These are phyloP conservation scores for Xanthorhoe spadicearia DNA, from an alignment of 2,888 invertebrate genomes.

Conservation along the genomic window DNA sequence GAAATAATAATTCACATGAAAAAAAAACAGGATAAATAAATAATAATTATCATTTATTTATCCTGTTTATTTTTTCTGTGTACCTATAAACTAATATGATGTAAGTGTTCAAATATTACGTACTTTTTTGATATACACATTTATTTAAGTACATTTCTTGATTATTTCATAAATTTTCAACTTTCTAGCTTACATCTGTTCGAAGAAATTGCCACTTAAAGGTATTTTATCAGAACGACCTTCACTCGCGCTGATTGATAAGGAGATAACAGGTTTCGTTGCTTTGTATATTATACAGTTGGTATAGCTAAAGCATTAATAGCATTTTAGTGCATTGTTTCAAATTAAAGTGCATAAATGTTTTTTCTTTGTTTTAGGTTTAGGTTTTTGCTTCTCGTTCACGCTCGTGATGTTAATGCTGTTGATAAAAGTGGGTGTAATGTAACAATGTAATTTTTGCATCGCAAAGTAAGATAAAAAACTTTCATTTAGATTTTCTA, in stretches of 20 bases:
- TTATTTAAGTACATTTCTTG: background rate
- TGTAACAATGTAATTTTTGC: background rate
- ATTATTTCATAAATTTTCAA: background rate
- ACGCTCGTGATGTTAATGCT: background rate
- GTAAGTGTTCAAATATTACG: no score
- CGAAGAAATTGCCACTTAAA: slow-evolving; percentile 43
- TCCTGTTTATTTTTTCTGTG: no score
- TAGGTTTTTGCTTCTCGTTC: background rate
- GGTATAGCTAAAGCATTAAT: slow-evolving; percentile 1
- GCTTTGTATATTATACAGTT: slow-evolving; percentile 21
- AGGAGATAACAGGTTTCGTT: slow-evolving; percentile 71
- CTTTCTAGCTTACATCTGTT: slow-evolving; percentile 14
- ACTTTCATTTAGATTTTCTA: background rate
- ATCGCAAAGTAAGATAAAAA: background rate
- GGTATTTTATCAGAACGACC: slow-evolving; percentile 73
- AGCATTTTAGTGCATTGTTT: slow-evolving; percentile 9
- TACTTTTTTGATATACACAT: no score
- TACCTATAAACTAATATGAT: no score
- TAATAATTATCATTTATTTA: no score
- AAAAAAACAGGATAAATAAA: no score
- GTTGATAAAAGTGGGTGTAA: background rate
- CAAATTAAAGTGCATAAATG: background rate
- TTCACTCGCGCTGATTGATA: slow-evolving; percentile 82
- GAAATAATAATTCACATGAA: no score
- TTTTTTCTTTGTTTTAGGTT: background rate